Evolutionary conservation across 2,113 vertebrate species (phyloP).

Genomic region (Galeopterus variegatus): DNA sequence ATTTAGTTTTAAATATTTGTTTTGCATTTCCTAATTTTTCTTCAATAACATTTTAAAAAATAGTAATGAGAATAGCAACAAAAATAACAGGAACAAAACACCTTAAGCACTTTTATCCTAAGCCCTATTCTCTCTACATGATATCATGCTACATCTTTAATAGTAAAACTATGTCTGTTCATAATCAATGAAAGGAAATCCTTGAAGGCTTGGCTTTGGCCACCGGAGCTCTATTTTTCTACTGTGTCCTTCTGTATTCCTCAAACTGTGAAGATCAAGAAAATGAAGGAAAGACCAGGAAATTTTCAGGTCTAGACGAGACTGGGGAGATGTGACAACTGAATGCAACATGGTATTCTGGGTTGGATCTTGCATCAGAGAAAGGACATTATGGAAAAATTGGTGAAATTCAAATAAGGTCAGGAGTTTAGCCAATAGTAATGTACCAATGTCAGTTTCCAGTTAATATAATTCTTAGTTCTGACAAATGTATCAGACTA

Average conservation of each 20-base stretch:
- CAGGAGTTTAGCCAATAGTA: not conserved
- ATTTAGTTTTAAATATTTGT: constrained; percentile 17
- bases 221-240: not conserved
- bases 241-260: not conserved
- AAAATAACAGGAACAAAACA: not conserved
- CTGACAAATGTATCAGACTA: not conserved
- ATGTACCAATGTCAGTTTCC: not conserved
- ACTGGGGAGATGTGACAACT: not conserved
- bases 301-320: not conserved
- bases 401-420: not conserved
- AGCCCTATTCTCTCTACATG: not conserved
- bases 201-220: not conserved
- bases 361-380: not conserved
- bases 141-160: not conserved
- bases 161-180: not conserved
- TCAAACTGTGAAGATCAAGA: not conserved
- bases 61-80: not conserved
- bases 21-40: constrained; percentile 1
- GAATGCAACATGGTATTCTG: not conserved
- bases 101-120: not conserved
- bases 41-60: not conserved
- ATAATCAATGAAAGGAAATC: not conserved
- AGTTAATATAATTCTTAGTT: not conserved
- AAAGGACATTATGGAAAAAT: not conserved
- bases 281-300: not conserved